These are phyloP conservation scores for Mesitornis unicolor DNA, from an alignment of 2,113 vertebrate species.

Conservation along the genomic window DNA sequence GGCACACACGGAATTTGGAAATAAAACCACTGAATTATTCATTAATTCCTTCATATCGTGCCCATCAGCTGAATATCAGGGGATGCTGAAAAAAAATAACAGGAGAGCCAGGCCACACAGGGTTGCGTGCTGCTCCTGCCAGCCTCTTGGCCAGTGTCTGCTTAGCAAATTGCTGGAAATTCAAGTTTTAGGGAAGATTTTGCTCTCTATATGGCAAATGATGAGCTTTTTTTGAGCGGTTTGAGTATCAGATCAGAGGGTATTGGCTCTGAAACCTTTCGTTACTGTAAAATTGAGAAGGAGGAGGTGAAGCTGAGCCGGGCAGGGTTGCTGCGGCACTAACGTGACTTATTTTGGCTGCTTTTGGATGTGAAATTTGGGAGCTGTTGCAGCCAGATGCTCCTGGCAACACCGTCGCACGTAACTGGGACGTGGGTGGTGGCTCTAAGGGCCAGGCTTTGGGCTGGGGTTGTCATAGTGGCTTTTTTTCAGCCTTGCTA, in stretches of 20 bases:
- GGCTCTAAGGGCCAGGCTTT: neutral
- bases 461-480: neutral
- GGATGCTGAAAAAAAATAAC: neutral
- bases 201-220: fast-evolving
- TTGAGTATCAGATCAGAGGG: neutral
- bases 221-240: neutral
- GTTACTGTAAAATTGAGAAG: neutral
- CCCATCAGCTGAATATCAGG: neutral
- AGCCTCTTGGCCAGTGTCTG: fast-evolving
- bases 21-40: neutral
- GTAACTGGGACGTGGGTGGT: neutral
- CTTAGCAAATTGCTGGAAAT: neutral
- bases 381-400: neutral
- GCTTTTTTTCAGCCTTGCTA: neutral
- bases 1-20: neutral
- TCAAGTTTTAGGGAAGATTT: neutral
- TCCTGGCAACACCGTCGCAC: neutral
- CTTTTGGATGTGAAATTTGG: neutral
- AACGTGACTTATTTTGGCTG: neutral
- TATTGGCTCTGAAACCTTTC: neutral
- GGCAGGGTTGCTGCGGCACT: neutral
- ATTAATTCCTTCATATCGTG: neutral
- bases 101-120: neutral
- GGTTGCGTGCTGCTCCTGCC: neutral
- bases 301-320: neutral